phyloP scores from a whole-genome alignment of 2,888 invertebrate genomes.

The Troides helena region DNA sequence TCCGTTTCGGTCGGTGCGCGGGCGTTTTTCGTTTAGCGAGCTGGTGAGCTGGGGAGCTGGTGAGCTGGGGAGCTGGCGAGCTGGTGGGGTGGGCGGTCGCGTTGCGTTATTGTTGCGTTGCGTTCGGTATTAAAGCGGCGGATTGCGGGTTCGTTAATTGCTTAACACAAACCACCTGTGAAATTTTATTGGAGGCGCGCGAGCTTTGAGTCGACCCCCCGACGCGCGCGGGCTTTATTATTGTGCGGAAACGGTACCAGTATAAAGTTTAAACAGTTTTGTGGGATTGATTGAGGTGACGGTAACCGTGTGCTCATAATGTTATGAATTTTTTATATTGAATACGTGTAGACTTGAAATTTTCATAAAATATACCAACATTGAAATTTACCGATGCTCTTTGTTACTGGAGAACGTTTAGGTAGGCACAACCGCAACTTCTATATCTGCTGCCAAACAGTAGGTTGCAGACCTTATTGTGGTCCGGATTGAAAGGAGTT shows the following conservation, averaged over 20 bases:
- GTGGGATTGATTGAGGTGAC: too few species aligned
- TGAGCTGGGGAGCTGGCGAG: conserved; percentile 33
- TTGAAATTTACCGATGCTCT: too few species aligned
- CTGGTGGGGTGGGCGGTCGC: conserved; percentile 38
- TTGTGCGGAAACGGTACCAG: conserved; percentile 38
- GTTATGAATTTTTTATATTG: too few species aligned
- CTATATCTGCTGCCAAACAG: too few species aligned
- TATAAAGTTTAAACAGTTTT: too few species aligned
- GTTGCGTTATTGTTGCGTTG: conserved; percentile 38
- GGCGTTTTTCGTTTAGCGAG: conserved; percentile 67
- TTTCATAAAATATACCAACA: too few species aligned
- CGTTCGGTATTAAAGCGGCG: conserved; percentile 74
- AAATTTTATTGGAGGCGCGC: conserved; percentile 55
- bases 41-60: conserved; percentile 36
- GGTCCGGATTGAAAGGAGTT: too few species aligned
- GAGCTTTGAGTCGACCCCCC: conserved; percentile 33
- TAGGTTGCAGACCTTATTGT: too few species aligned
- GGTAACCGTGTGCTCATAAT: too few species aligned
- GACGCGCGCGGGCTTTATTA: conserved; percentile 42
- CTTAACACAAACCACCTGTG: conserved; percentile 65
- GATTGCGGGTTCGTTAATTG: conserved; percentile 75
- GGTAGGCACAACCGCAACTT: too few species aligned
- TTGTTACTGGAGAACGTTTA: too few species aligned
- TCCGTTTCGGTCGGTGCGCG: conserved; percentile 43
- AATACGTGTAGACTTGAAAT: too few species aligned